Evolutionary conservation across 2,797 vertebrate species (phyloP).

Genomic region (Ceyx erithaca): DNA sequence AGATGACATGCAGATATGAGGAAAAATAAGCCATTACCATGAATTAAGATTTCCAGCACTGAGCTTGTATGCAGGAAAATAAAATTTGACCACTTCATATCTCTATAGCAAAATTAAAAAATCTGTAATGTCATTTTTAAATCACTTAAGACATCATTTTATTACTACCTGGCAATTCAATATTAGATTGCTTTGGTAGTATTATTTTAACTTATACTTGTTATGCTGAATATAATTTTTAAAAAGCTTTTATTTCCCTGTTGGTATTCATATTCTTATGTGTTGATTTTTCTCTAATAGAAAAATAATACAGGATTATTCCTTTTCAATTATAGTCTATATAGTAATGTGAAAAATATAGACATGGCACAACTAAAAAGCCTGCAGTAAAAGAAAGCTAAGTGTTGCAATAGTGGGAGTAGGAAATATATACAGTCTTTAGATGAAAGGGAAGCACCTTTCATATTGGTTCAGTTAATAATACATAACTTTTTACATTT

Average conservation of each 20-base stretch:
- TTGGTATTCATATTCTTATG: neutral
- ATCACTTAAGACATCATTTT: neutral
- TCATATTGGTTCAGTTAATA: conserved; percentile 46
- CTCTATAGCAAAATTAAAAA: neutral
- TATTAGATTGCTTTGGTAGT: neutral
- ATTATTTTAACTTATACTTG: neutral
- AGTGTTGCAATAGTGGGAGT: neutral
- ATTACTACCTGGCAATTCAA: neutral
- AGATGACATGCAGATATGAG: accelerated
- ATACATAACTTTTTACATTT: conserved; percentile 11
- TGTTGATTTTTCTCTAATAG: conserved; percentile 15
- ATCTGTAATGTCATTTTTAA: neutral
- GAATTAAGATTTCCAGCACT: neutral
- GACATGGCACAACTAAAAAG: neutral
- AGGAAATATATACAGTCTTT: neutral
- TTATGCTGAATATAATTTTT: neutral
- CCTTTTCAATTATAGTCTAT: neutral
- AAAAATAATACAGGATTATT: conserved; percentile 39
- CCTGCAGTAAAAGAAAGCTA: neutral
- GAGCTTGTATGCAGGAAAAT: neutral
- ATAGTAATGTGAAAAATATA: conserved; percentile 22
- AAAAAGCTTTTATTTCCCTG: conserved; percentile 11
- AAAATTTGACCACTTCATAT: neutral
- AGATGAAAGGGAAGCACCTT: conserved; percentile 32
- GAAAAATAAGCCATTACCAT: neutral